phyloP scores from a whole-genome alignment of 2,797 vertebrate species.

The Adrianichthys oophorus region DNA sequence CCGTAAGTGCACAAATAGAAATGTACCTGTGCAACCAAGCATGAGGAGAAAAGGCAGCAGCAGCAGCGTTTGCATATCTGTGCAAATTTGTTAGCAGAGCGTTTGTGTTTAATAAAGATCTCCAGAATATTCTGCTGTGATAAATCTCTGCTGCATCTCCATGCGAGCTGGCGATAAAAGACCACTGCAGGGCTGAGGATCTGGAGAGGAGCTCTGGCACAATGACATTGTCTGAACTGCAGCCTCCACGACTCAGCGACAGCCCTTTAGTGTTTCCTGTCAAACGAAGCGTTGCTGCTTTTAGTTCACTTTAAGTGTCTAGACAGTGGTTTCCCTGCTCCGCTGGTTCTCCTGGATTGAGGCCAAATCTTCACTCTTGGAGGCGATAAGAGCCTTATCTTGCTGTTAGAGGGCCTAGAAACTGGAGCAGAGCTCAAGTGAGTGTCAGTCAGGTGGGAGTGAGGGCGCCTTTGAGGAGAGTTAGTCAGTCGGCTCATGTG shows the following conservation, averaged over 20 bases:
- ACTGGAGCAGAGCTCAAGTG: constrained; percentile 77
- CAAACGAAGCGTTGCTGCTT: constrained; percentile 81
- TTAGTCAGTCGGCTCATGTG: constrained; percentile 51
- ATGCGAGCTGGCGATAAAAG: constrained; percentile 70
- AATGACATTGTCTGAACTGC: constrained; percentile 80
- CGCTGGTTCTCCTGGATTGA: constrained; percentile 82
- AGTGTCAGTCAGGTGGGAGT: constrained; percentile 83
- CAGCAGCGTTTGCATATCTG: too few species aligned
- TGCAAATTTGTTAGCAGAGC: too few species aligned
- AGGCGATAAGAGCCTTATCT: constrained; percentile 86
- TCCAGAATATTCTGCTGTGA: background rate
- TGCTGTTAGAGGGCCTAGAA: constrained; percentile 77
- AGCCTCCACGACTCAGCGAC: constrained; percentile 72
- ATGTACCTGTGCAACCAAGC: too few species aligned
- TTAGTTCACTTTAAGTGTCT: constrained; percentile 84
- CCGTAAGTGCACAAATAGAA: too few species aligned
- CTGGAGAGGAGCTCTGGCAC: constrained; percentile 72
- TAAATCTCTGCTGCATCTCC: constrained; percentile 51
- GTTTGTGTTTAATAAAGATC: too few species aligned
- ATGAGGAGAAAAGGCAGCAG: too few species aligned
- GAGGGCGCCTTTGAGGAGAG: constrained; percentile 69
- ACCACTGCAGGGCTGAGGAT: constrained; percentile 72
- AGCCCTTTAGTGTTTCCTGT: constrained; percentile 83
- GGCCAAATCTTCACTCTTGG: constrained; percentile 83
- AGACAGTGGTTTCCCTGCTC: constrained; percentile 85